Evolutionary conservation across 2,797 vertebrate genomes (phyloP).

Genomic region (Melanotaenia trifasciata): DNA sequence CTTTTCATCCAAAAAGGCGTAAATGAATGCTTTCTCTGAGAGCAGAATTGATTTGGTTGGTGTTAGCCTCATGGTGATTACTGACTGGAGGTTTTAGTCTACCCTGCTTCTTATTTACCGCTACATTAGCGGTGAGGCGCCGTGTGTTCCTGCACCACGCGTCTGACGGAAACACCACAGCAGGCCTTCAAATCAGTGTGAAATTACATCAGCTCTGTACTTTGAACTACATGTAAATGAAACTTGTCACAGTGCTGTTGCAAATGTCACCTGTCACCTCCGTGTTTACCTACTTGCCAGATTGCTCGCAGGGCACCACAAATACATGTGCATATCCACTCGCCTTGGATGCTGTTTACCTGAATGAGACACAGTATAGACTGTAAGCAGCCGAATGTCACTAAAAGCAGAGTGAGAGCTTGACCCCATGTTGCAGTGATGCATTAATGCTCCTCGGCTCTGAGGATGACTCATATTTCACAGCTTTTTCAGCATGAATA

Average conservation of each 20-base stretch:
- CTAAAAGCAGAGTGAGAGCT: slow-evolving; percentile 19
- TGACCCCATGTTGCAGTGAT: background rate
- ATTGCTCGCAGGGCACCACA: slow-evolving; percentile 27
- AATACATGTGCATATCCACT: slow-evolving; percentile 22
- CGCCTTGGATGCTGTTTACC: slow-evolving; percentile 45
- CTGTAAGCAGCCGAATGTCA: slow-evolving; percentile 24
- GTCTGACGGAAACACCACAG: slow-evolving; percentile 52
- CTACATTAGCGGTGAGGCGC: slow-evolving; percentile 61
- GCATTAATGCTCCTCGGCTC: background rate
- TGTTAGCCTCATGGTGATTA: slow-evolving; percentile 63
- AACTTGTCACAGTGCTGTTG: slow-evolving; percentile 63
- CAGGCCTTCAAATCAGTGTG: slow-evolving; percentile 67
- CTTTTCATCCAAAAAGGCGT: slow-evolving; percentile 53
- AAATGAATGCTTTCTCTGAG: slow-evolving; percentile 55
- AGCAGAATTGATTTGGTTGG: slow-evolving; percentile 67
- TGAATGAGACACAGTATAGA: slow-evolving; percentile 6
- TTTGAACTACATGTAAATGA: slow-evolving; percentile 76
- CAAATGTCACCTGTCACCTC: slow-evolving; percentile 71
- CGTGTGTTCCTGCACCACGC: slow-evolving; percentile 25
- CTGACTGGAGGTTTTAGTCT: slow-evolving; percentile 71
- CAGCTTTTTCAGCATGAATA: background rate
- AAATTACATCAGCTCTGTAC: slow-evolving; percentile 71
- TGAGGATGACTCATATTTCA: background rate
- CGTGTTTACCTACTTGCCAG: slow-evolving; percentile 52
- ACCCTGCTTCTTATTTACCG: slow-evolving; percentile 72